These are phyloP conservation scores for Acheta domesticus DNA, from an alignment of 2,888 invertebrate genomes.

Conservation along the genomic window DNA sequence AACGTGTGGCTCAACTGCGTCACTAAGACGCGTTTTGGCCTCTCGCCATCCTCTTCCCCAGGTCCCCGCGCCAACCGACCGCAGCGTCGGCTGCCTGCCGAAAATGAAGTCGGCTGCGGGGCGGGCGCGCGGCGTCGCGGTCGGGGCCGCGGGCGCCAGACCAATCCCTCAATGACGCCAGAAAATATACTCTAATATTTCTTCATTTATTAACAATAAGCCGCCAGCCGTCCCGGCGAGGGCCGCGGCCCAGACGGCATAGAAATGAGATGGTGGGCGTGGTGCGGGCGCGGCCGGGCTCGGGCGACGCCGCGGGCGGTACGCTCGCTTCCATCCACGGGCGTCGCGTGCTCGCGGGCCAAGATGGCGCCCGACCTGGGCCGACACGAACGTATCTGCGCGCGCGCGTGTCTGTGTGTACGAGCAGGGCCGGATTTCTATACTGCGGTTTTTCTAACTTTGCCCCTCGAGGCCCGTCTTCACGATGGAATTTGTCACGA, in stretches of 20 bases:
- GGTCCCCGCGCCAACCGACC: neutral
- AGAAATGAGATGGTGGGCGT: neutral
- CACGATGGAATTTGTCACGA: too few species aligned
- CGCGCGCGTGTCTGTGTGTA: too few species aligned
- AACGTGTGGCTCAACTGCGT: too few species aligned
- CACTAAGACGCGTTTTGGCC: too few species aligned
- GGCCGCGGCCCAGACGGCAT: neutral
- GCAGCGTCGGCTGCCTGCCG: neutral
- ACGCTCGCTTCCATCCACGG: too few species aligned
- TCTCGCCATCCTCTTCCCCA: neutral
- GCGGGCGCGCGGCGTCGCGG: neutral
- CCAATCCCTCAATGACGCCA: slow-evolving; percentile 18
- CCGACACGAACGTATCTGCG: too few species aligned
- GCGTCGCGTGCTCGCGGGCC: too few species aligned
- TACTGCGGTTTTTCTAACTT: too few species aligned
- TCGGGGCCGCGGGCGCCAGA: neutral
- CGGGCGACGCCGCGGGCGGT: too few species aligned
- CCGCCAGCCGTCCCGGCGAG: neutral
- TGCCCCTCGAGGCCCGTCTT: too few species aligned
- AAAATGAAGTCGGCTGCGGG: neutral
- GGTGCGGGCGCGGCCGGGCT: neutral
- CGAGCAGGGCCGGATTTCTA: too few species aligned
- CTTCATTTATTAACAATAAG: slow-evolving; percentile 18
- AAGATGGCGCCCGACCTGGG: too few species aligned
- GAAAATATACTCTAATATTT: slow-evolving; percentile 18